These are phyloP conservation scores for Lindbergichthys nudifrons DNA, from an alignment of 2,797 vertebrate species.

Conservation along the genomic window DNA sequence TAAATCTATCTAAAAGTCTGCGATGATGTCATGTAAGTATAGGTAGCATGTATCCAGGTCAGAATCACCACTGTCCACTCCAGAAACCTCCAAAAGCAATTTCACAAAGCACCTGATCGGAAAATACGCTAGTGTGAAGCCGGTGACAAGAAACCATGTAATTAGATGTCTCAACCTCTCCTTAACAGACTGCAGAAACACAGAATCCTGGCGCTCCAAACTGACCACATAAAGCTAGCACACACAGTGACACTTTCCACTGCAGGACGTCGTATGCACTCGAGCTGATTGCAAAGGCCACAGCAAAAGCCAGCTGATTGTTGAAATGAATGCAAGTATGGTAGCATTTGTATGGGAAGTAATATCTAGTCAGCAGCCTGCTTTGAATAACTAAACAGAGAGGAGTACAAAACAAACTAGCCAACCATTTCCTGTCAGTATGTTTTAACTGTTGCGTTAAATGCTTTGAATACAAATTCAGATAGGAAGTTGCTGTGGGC, in stretches of 20 bases:
- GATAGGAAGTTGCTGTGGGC: not conserved
- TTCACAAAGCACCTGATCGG: not conserved
- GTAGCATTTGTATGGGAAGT: not conserved
- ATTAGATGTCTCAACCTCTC: not conserved
- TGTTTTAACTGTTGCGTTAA: constrained; percentile 6
- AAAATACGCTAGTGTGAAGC: not conserved
- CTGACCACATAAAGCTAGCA: not conserved
- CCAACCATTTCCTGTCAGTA: constrained; percentile 8
- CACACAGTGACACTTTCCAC: not conserved
- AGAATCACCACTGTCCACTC: not conserved
- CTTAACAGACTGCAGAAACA: not conserved
- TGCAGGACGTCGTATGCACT: not conserved
- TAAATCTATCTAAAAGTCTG: too few species aligned
- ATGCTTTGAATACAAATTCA: constrained; percentile 1
- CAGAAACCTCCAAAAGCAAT: not conserved
- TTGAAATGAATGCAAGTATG: not conserved
- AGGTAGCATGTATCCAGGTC: not conserved
- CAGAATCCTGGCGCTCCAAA: not conserved
- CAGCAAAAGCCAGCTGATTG: not conserved
- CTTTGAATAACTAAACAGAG: not conserved
- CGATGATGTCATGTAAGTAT: not conserved
- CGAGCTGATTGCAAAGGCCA: constrained; percentile 3
- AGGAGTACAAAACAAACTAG: not conserved
- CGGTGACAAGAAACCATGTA: not conserved
- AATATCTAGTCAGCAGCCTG: constrained; percentile 11